A percentile compares a stretch with the other conserved stretches of the same genome.
These are phyloP conservation scores for Coregonus sp. DNA, from an alignment of 2,797 vertebrate genomes.

Conservation along the genomic window DNA sequence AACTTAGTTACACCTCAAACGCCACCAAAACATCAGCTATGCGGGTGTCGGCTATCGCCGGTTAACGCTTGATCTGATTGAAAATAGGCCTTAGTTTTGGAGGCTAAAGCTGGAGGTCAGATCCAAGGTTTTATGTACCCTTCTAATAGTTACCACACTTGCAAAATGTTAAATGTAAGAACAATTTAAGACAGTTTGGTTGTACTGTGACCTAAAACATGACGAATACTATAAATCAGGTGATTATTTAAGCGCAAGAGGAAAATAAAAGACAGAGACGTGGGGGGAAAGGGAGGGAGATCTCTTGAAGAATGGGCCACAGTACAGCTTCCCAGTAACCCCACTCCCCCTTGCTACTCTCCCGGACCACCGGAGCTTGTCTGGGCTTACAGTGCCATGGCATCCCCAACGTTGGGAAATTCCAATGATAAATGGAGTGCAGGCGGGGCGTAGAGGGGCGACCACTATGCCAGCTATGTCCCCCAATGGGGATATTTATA, in stretches of 20 bases:
- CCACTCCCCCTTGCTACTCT: no score
- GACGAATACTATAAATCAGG: background rate
- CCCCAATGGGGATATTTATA: conserved; percentile 72
- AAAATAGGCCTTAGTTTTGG: no score
- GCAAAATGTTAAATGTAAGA: no score
- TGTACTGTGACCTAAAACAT: background rate
- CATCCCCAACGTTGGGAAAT: conserved; percentile 41
- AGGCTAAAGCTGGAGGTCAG: background rate
- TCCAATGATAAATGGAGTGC: conserved; percentile 42
- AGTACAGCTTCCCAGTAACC: no score
- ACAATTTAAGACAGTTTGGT: no score
- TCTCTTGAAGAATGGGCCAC: background rate
- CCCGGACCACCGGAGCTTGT: no score
- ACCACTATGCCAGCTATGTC: conserved; percentile 60
- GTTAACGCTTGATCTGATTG: no score
- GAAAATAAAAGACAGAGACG: background rate
- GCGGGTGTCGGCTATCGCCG: no score
- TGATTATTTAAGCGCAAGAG: background rate
- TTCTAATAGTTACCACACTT: background rate
- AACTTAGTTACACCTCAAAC: no score
- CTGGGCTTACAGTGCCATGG: background rate
- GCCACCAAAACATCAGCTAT: no score
- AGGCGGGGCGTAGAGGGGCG: conserved; percentile 10
- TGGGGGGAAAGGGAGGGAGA: background rate
- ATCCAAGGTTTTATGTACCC: background rate